Conservation (phyloP, 2,888 invertebrate genomes). For the Cantharis nigra region DNA sequence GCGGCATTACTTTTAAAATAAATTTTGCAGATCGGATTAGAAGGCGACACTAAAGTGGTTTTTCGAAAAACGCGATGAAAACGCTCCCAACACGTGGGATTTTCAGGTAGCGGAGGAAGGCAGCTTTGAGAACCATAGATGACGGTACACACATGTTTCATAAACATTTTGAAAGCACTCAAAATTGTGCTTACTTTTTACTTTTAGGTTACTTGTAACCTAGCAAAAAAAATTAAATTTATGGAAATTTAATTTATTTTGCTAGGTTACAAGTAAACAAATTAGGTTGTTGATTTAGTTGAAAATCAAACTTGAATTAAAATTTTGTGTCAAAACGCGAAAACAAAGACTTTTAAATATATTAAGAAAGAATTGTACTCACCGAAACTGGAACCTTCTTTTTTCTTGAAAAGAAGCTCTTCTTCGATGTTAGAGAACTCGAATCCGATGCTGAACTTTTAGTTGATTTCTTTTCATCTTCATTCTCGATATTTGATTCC, state of each 20-base stretch:
- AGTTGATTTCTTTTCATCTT: not conserved
- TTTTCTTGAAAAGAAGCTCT: conserved; percentile 4
- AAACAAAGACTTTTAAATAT: too few species aligned
- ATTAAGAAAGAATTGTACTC: not conserved
- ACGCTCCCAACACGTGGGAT: not conserved
- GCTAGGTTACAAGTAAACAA: not conserved
- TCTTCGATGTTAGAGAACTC: not conserved
- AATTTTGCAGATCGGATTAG: conserved; percentile 9
- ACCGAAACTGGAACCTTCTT: conserved; percentile 9
- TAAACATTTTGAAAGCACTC: not conserved
- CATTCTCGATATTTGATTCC: not conserved
- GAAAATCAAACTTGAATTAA: too few species aligned
- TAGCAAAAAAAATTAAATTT: too few species aligned
- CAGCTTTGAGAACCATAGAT: conserved; percentile 1
- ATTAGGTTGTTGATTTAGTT: too few species aligned
- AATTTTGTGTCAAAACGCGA: too few species aligned
- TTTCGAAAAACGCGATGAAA: not conserved
- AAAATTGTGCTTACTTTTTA: too few species aligned
- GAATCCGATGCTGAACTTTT: not conserved
- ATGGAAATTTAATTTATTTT: not conserved
- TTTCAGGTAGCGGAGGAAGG: not conserved
- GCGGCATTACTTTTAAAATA: conserved; percentile 46
- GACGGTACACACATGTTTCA: conserved; percentile 7
- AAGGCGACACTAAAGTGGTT: conserved; percentile 10
- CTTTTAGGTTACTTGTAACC: too few species aligned